Evolutionary conservation across 2,888 invertebrate genomes (phyloP), one percentile per base, ranked within the genome.

Genomic region (Ditylenchus weischeri): DNA sequence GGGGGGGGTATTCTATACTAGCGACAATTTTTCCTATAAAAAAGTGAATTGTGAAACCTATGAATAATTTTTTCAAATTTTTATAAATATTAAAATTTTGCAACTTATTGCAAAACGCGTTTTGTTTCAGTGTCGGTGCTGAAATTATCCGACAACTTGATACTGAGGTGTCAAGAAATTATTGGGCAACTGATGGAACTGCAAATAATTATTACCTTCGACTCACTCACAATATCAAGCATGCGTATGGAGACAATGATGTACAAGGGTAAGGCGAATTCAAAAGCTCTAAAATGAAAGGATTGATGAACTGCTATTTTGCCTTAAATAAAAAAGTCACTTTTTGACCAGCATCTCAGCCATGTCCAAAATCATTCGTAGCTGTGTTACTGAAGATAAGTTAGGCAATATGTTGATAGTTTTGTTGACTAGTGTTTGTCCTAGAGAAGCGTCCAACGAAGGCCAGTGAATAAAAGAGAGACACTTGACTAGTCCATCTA

Each of bases 391-490:
- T 5, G 62, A 47, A 18, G 2, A 48, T 4, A 62, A 8, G 11
- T 48, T 58, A 18, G 68, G 65, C 23, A 73, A 48, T 18, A 62
- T 59, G 21, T 58, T 38, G 11, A 69, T 47, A 54, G 65, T 59
- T 35, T 72, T 61, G 3, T 59, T 57, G 23, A 72, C 43, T 6
- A 73, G 29, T 15, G 54, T 51, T 38, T 57, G 57, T 11, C 59
- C 60, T n/a, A 61, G 36, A 7, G 66, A 60, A 23, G 54, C 21
- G 35, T 72, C 73, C n/a, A 74, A 35, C 11, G 51, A 35, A 18
- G 72, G 58, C 73, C 73, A 72, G 11, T 69, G 63, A 13, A 72
- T 19, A n/a, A 65, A 59, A 3, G 68, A 67, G 6, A 72, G 57
- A 35, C 66, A 65, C 38, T 65, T 64, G 23, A 73, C 48, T 13